Conservation (phyloP, 2,113 vertebrate species). For the Stigmatopora argus region DNA sequence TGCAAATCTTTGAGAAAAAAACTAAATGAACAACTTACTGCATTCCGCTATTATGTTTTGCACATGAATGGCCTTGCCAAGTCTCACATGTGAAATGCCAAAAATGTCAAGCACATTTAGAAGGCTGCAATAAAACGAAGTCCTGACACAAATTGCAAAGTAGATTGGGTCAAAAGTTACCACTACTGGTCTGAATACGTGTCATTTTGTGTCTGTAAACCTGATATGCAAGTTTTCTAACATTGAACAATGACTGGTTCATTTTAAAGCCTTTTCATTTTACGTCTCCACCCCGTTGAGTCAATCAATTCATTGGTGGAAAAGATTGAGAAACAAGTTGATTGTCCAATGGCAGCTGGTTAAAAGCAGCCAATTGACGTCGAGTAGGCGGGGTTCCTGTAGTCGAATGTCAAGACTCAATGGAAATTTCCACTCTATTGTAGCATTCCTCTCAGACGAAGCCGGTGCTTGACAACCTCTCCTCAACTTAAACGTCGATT, state of each 20-base stretch:
- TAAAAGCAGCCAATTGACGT: not conserved
- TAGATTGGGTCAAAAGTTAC: no score
- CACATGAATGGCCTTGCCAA: not conserved
- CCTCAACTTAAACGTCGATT: not conserved
- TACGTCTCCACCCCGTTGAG: rapidly evolving
- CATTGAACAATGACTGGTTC: not conserved
- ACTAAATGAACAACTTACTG: not conserved
- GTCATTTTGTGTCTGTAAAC: no score
- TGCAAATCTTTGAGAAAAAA: not conserved
- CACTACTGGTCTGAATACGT: no score
- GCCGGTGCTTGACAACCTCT: not conserved
- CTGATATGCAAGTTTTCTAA: not conserved
- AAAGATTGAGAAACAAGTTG: not conserved
- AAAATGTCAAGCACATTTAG: not conserved
- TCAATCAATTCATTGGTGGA: slow-evolving; percentile 4
- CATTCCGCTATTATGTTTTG: not conserved
- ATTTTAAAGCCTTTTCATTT: not conserved
- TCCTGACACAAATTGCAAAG: not conserved
- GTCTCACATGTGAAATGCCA: not conserved
- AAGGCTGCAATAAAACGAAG: not conserved
- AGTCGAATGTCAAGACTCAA: not conserved
- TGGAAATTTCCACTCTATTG: slow-evolving; percentile 67
- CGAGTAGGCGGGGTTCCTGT: rapidly evolving
- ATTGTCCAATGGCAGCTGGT: slow-evolving; percentile 1
- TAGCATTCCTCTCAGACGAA: not conserved